Base-by-base conservation (phyloP, 2,113 vertebrate genomes). In the Abramis brama region DNA sequence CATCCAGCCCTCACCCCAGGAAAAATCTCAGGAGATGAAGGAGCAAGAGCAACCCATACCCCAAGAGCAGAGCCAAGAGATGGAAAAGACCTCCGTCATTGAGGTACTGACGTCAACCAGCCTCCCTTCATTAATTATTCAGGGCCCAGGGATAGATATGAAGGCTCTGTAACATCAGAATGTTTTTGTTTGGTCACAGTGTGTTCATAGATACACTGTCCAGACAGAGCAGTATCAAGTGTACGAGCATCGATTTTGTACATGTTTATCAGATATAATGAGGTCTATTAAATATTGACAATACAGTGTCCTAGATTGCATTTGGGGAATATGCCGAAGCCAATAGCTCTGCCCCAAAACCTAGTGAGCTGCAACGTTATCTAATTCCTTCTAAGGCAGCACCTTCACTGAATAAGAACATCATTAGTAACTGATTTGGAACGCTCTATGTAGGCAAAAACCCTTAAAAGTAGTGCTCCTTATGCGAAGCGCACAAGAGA, bases 131-230 rank as follows among this genome's bases (percentile, higher is more conserved):
- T 95, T 83, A 94, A 94, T 95, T 91, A 94, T 94, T 93, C 89
- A 94, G 52, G 5, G 83, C 19, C 52, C 21, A 85, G 80, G 50
- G 71, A 71, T 55, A 74, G 66, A 89, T 50, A 85, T 52, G 73
- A 86, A 82, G 90, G 83, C 80, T 90, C 75, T 90, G 93, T 91
- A 94, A 94, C 85, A 87, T 85, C 91, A 93, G 83, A 92, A 77
- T 79, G 83, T 95, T 94, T 93, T 92, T 93, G 92, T 95, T 94
- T 95, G 92, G 93, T 84, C 77, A 90, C 89, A 84, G 87, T 89
- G 89, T 91, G 91, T 93, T 93, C 91, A 92, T 91, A 92, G 91
- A 93, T 89, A 86, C 77, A 87, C 89, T 85, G 78, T 90, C 91
- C 92, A 92, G 93, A 94, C 90, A 86, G 88, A 60, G 86, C 85